These are phyloP conservation scores for Dusona sp. DNA, from an alignment of 2,888 invertebrate species.

Conservation along the genomic window DNA sequence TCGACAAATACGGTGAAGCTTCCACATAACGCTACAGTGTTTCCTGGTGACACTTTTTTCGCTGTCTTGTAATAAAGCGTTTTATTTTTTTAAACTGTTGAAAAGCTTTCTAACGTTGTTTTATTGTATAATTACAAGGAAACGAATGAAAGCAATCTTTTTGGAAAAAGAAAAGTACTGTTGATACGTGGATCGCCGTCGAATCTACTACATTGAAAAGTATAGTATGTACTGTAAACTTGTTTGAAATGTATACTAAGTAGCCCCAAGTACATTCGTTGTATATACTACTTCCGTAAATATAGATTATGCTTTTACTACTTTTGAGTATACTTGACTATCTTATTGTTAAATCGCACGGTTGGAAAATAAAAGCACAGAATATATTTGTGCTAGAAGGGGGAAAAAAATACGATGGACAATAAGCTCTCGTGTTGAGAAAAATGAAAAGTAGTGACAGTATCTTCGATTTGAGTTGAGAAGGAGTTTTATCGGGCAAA, in stretches of 20 bases:
- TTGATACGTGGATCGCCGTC: not conserved
- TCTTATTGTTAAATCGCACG: not conserved
- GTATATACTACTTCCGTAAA: not conserved
- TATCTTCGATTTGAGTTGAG: not conserved
- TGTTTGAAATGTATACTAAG: not conserved
- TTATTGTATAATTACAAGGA: not conserved
- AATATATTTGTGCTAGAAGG: not conserved
- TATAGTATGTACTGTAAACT: not conserved
- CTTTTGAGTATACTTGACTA: not conserved
- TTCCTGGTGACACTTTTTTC: not conserved
- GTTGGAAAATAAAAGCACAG: not conserved
- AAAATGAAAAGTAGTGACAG: not conserved
- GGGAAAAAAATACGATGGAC: not conserved
- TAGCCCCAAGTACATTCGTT: not conserved
- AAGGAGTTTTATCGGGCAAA: not conserved
- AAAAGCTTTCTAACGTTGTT: not conserved
- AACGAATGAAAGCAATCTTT: not conserved
- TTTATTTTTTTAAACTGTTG: too few relatives aligned
- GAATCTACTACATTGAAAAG: not conserved
- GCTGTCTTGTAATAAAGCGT: not conserved
- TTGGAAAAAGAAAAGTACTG: not conserved
- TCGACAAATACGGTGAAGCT: not conserved
- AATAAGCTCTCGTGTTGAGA: not conserved
- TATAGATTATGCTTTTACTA: not conserved
- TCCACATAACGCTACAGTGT: not conserved